Percentiles rank a stretch among this genome's conserved stretches.
phyloP scores from a whole-genome alignment of 2,888 invertebrate species.

The Heterodera filipjevi region DNA sequence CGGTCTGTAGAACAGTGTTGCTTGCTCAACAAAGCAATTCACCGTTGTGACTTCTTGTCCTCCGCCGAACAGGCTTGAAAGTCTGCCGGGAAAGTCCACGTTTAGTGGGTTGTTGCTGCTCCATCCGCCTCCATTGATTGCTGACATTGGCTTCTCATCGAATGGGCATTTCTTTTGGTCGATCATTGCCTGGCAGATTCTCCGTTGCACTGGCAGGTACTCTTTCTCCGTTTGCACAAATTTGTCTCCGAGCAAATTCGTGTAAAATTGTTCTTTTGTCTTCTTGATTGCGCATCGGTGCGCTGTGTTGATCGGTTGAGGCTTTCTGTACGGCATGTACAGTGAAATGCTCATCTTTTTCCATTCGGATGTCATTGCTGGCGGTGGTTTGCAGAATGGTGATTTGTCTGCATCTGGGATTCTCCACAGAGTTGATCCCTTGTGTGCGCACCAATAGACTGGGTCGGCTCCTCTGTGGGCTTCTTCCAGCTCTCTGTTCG shows the following conservation, averaged over 20 bases:
- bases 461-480: background rate
- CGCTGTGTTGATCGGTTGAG: background rate
- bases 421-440: background rate
- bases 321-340: background rate
- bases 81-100: slow-evolving; percentile 2
- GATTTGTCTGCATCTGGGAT: slow-evolving; percentile 10
- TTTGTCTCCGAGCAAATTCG: background rate
- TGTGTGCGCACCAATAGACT: background rate
- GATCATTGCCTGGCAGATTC: background rate
- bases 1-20: background rate
- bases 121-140: background rate
- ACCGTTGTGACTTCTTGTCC: background rate
- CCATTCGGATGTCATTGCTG: too few species aligned
- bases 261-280: background rate
- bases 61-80: background rate
- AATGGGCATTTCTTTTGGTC: background rate
- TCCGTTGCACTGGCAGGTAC: background rate
- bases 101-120: background rate
- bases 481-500: background rate
- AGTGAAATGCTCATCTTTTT: too few species aligned
- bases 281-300: background rate
- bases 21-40: background rate
- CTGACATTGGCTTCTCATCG: background rate
- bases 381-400: slow-evolving; percentile 1
- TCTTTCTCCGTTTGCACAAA: slow-evolving; percentile 6